These are phyloP conservation scores for Nesogale talazaci DNA, from an alignment of 2,113 vertebrate species.

Conservation along the genomic window DNA sequence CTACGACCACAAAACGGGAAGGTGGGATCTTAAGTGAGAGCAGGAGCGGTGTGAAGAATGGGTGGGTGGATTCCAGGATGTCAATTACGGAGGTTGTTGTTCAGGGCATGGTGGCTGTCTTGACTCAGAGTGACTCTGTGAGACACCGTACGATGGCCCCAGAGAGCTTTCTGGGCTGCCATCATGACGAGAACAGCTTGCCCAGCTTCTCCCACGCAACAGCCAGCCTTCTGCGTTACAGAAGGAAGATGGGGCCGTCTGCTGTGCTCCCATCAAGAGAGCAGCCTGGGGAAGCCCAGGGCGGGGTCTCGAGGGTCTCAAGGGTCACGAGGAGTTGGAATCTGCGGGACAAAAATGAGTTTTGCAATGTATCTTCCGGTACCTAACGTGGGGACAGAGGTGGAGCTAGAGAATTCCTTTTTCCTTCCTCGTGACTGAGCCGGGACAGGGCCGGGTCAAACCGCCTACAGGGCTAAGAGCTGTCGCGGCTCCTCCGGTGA, in stretches of 20 bases:
- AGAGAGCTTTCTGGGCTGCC: background rate
- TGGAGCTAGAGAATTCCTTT: background rate
- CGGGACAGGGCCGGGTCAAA: too few relatives aligned
- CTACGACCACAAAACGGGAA: background rate
- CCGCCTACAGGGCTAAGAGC: background rate
- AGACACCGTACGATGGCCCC: background rate
- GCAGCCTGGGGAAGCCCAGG: background rate
- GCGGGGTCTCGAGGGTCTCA: too few relatives aligned
- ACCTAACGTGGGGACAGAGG: too few relatives aligned
- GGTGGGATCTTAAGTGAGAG: background rate
- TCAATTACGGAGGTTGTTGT: background rate
- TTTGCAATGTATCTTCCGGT: too few relatives aligned
- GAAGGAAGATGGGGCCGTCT: background rate
- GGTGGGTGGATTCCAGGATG: accelerated
- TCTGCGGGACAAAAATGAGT: too few relatives aligned
- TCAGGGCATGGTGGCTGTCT: background rate
- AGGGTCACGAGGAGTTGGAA: too few relatives aligned
- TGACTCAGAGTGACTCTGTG: background rate
- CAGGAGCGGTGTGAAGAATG: background rate
- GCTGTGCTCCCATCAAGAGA: background rate
- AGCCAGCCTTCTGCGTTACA: background rate
- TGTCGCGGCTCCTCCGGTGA: too few relatives aligned
- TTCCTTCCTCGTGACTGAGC: background rate
- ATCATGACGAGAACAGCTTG: background rate
- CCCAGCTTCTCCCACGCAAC: background rate